Percentiles rank a stretch among this genome's conserved stretches.
Conservation (phyloP, 2,888 invertebrate species). For the Rhogogaster chlorosoma region DNA sequence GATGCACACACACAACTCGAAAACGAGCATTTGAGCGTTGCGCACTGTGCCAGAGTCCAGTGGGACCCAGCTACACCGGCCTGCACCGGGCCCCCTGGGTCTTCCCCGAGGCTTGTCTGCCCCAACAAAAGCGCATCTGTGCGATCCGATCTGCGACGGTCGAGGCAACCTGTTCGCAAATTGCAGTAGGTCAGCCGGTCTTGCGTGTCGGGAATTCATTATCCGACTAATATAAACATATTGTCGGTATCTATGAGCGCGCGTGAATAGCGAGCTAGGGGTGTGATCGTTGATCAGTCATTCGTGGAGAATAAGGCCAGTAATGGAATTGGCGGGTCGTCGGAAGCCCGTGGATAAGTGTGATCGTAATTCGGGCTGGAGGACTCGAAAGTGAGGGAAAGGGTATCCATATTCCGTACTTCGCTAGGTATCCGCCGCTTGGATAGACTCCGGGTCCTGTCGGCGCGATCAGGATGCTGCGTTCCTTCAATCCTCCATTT, state of each 20-base stretch:
- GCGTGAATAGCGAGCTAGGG: background rate
- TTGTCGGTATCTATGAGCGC: conserved; percentile 61
- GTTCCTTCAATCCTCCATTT: conserved; percentile 73
- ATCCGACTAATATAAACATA: conserved; percentile 77
- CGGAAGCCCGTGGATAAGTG: no score
- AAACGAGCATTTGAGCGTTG: conserved; percentile 75
- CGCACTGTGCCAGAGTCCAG: conserved; percentile 33
- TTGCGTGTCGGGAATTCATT: conserved; percentile 74
- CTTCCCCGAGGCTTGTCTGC: conserved; percentile 60
- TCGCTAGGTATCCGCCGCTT: no score
- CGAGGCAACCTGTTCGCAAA: conserved; percentile 72
- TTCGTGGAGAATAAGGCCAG: no score
- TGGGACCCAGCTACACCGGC: conserved; percentile 6
- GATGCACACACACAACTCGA: conserved; percentile 58
- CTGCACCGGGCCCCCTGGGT: conserved; percentile 17
- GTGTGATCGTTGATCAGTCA: no score
- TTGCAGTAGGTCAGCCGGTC: conserved; percentile 61
- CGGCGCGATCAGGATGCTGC: conserved; percentile 62
- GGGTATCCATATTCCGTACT: background rate
- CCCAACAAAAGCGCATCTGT: conserved; percentile 73
- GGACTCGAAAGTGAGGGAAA: background rate
- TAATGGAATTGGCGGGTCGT: background rate
- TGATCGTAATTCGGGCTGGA: no score
- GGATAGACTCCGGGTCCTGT: background rate
- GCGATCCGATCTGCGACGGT: conserved; percentile 66